Percentiles rank a stretch among this genome's conserved stretches.
Conservation (phyloP, 2,113 vertebrate genomes). For the Alouatta palliata region DNA sequence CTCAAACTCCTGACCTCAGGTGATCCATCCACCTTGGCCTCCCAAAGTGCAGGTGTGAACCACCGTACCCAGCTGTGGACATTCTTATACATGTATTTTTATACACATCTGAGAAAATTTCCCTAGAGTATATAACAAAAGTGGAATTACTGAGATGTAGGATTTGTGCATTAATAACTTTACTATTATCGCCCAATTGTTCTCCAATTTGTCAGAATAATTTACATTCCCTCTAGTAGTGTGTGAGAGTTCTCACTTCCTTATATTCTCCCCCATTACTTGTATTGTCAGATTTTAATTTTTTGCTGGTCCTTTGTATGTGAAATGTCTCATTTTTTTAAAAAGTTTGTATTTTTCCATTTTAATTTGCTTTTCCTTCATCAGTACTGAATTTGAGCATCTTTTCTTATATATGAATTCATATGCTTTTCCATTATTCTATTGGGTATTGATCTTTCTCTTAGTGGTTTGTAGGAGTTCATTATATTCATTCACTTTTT, state of each 20-base stretch:
- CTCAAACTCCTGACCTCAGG: too few species aligned
- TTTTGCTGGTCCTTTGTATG: neutral
- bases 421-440: neutral
- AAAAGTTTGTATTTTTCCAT: neutral
- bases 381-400: neutral
- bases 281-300: neutral
- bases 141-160: neutral
- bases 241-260: neutral
- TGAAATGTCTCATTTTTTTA: neutral
- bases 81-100: neutral
- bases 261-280: neutral
- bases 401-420: constrained; percentile 2
- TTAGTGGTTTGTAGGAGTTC: neutral
- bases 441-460: neutral
- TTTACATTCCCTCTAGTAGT: neutral
- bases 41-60: too few species aligned
- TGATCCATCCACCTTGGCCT: too few species aligned
- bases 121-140: neutral
- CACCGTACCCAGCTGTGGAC: too few species aligned
- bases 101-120: neutral
- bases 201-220: neutral
- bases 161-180: neutral
- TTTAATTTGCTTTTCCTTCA: neutral
- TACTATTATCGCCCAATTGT: neutral
- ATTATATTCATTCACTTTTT: neutral